These are phyloP conservation scores for Drosophila anomelani DNA, from an alignment of 2,888 invertebrate species.

Conservation along the genomic window DNA sequence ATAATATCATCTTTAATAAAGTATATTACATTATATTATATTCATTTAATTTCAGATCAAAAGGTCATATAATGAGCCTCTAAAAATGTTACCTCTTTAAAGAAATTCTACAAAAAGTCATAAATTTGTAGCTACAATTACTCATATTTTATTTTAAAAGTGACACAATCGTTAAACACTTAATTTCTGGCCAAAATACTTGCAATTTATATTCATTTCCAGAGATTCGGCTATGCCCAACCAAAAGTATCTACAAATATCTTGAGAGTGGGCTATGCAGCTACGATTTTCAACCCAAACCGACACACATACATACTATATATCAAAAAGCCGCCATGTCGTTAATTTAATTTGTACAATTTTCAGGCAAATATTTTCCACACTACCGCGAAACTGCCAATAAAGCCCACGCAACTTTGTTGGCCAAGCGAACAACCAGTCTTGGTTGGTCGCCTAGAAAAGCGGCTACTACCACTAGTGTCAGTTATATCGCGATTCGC, in stretches of 20 bases:
- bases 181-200: neutral
- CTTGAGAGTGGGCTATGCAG: neutral
- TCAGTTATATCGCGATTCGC: constrained; percentile 9
- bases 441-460: constrained; percentile 69
- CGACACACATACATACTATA: neutral
- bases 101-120: neutral
- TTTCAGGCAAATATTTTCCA: constrained; percentile 78
- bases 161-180: constrained; percentile 7
- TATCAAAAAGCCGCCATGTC: constrained; percentile 66
- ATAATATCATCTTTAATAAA: fast-evolving
- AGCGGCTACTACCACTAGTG: constrained; percentile 31
- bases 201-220: neutral
- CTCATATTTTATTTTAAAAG: neutral
- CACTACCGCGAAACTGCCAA: constrained; percentile 68
- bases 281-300: too few species aligned
- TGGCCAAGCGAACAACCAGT: constrained; percentile 35
- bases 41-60: neutral
- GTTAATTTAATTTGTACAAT: constrained; percentile 79
- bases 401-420: constrained; percentile 73
- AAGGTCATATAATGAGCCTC: neutral
- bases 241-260: neutral
- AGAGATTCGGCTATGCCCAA: neutral
- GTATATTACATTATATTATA: neutral
- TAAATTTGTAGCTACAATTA: neutral
- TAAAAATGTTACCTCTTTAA: neutral